Conservation (phyloP, 2,797 vertebrate species). For the Gastrophryne carolinensis region DNA sequence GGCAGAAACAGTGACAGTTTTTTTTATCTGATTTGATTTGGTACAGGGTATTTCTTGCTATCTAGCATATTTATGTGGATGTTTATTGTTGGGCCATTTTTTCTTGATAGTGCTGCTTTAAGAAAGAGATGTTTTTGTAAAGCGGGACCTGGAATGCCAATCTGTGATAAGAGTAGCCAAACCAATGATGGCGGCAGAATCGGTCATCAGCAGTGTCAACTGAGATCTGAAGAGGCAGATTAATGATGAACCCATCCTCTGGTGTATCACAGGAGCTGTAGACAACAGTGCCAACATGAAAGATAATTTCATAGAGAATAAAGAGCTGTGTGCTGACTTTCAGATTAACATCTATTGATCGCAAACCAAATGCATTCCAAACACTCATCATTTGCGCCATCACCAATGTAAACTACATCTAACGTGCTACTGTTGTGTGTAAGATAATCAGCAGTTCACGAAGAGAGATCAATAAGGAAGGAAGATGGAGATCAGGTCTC, state of each 20-base stretch:
- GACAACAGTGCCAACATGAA: constrained; percentile 11
- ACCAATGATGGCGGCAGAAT: neutral
- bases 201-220: neutral
- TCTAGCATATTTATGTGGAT: no score
- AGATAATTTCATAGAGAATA: constrained; percentile 24
- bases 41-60: neutral
- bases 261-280: constrained; percentile 3
- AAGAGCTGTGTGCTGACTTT: constrained; percentile 55
- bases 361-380: constrained; percentile 57
- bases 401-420: constrained; percentile 57
- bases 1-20: no score
- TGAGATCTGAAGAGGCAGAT: constrained; percentile 31
- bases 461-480: constrained; percentile 28
- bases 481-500: constrained; percentile 11
- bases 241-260: constrained; percentile 31
- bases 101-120: no score
- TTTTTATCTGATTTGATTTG: neutral
- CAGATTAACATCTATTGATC: constrained; percentile 52
- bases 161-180: neutral
- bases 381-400: constrained; percentile 57
- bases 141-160: neutral
- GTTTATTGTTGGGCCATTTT: no score
- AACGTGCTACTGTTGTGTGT: constrained; percentile 14
- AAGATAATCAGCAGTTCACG: neutral
- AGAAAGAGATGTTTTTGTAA: neutral